Evolutionary conservation across 2,797 vertebrate genomes (phyloP).

Genomic region (Paguma larvata): DNA sequence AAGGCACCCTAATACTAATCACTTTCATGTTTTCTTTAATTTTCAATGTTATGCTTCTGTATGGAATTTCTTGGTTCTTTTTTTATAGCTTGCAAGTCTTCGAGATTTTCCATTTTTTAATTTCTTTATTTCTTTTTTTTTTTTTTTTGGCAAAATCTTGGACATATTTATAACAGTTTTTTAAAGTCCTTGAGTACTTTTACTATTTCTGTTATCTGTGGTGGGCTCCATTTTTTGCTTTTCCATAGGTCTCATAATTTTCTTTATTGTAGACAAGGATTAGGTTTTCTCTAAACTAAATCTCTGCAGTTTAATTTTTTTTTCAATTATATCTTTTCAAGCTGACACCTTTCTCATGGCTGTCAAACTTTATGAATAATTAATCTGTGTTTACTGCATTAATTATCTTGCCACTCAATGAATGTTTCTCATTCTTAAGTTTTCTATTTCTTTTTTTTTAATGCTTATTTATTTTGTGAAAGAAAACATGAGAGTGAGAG

Average conservation of each 20-base stretch:
- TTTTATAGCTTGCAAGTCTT: neutral
- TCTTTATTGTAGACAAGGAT: neutral
- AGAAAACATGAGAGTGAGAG: no score
- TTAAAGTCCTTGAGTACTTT: neutral
- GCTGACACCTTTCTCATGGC: neutral
- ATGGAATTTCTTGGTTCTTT: neutral
- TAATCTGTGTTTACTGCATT: neutral
- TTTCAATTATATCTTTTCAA: neutral
- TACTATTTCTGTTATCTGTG: neutral
- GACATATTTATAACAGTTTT: neutral
- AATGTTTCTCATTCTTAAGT: neutral
- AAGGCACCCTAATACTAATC: neutral
- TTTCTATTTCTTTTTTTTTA: neutral
- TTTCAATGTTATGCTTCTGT: neutral
- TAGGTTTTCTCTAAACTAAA: neutral
- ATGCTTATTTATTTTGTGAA: no score
- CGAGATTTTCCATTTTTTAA: neutral
- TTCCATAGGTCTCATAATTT: neutral
- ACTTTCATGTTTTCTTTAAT: neutral
- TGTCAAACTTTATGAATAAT: slow-evolving; percentile 16
- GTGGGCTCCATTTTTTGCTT: neutral
- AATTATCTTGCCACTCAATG: neutral
- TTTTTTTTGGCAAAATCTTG: neutral
- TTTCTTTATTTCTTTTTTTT: neutral
- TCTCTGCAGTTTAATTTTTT: neutral